Evolutionary conservation across 1,140 invertebrate genomes (phyloP).

Genomic region (Drosophila albomicans): DNA sequence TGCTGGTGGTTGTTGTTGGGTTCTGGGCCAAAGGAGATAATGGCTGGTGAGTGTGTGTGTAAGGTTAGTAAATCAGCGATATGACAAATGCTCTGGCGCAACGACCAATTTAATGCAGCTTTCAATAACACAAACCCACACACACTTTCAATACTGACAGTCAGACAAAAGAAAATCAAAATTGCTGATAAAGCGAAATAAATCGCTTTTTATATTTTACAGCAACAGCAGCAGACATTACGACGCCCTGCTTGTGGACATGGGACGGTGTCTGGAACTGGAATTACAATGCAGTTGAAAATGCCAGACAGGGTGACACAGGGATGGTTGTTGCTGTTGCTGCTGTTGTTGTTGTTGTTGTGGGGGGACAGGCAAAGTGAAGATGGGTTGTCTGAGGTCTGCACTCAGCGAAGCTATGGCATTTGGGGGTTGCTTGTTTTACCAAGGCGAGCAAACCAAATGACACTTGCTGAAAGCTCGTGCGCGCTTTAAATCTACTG

Average conservation of each 20-base stretch:
- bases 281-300: constrained; percentile 46
- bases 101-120: constrained; percentile 52
- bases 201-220: constrained; percentile 62
- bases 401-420: neutral
- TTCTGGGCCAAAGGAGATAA: constrained; percentile 64
- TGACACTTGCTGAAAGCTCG: constrained; percentile 29
- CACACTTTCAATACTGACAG: too few species aligned
- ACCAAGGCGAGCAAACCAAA: constrained; percentile 7
- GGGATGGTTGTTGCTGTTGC: too few species aligned
- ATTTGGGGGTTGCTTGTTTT: constrained; percentile 43
- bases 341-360: too few species aligned
- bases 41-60: constrained; percentile 42
- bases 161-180: constrained; percentile 60
- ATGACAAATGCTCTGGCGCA: constrained; percentile 66
- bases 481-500: neutral
- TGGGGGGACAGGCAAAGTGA: neutral
- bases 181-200: constrained; percentile 78
- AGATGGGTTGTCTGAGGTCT: constrained; percentile 15
- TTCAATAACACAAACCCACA: constrained; percentile 29
- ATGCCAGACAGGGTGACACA: constrained; percentile 27
- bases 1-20: neutral
- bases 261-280: constrained; percentile 27
- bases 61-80: constrained; percentile 80
- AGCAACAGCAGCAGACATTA: constrained; percentile 59
- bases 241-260: constrained; percentile 45